Evolutionary conservation across 2,888 invertebrate species (phyloP).

Genomic region (Dorcus parallelipipedus): DNA sequence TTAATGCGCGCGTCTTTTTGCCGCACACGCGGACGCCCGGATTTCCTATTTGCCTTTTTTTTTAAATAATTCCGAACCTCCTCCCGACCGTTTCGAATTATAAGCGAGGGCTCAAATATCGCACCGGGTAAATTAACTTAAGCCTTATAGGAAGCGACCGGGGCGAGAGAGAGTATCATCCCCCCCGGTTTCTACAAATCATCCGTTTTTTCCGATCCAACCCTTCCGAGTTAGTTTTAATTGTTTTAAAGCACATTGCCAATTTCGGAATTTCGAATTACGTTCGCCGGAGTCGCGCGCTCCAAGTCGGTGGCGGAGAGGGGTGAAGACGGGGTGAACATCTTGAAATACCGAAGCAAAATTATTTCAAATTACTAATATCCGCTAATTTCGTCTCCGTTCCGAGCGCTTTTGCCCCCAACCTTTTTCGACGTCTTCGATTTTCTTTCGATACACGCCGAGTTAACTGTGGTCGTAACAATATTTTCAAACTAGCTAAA

Average conservation of each 20-base stretch:
- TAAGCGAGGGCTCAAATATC: slow-evolving; percentile 18
- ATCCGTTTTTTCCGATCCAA: slow-evolving; percentile 41
- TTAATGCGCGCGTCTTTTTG: background rate
- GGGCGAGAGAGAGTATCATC: background rate
- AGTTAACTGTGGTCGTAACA: no score
- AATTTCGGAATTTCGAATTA: slow-evolving; percentile 37
- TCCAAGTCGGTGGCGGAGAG: background rate
- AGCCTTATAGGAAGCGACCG: slow-evolving; percentile 11
- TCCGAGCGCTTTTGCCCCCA: no score
- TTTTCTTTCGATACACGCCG: no score
- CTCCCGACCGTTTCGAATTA: no score
- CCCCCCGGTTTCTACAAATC: slow-evolving; percentile 44
- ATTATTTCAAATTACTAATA: no score
- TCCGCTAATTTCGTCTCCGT: no score
- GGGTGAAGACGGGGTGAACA: background rate
- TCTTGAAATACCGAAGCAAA: background rate
- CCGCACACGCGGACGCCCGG: background rate
- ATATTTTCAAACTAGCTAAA: no score
- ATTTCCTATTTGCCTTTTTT: no score
- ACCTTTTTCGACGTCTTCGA: no score
- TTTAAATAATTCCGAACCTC: no score
- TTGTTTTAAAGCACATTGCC: slow-evolving; percentile 47
- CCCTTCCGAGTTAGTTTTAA: slow-evolving; percentile 43
- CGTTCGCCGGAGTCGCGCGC: background rate
- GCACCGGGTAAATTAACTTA: slow-evolving; percentile 27